A percentile compares a stretch with the other conserved stretches of the same genome.
These are phyloP conservation scores for Meloidogyne hapla DNA, from an alignment of 1,140 invertebrate genomes.

Conservation along the genomic window DNA sequence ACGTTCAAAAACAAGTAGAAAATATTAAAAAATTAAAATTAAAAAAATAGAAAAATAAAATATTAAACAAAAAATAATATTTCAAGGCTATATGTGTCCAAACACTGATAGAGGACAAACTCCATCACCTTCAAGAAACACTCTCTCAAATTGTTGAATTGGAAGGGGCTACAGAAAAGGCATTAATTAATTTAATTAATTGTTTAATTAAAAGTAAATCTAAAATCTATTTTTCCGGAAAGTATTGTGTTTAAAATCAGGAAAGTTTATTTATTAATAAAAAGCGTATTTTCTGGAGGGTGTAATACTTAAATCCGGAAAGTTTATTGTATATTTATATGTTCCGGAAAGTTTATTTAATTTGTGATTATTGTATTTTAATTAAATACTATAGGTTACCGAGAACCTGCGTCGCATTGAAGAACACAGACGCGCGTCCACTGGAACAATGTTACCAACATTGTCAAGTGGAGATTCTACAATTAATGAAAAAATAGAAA, in stretches of 20 bases:
- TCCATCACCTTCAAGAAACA: slow-evolving; percentile 75
- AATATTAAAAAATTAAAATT: neutral
- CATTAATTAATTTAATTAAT: too few relatives aligned
- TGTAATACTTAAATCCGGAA: too few relatives aligned
- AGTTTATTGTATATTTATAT: neutral
- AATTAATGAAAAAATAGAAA: neutral
- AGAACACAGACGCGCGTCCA: slow-evolving; percentile 43
- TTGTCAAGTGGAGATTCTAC: neutral
- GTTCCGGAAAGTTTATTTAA: neutral
- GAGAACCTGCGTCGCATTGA: slow-evolving; percentile 51
- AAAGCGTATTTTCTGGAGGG: too few relatives aligned
- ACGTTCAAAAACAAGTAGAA: slow-evolving; percentile 40
- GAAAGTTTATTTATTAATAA: too few relatives aligned
- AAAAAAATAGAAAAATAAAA: neutral
- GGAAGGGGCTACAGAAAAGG: slow-evolving; percentile 69
- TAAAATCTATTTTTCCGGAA: neutral
- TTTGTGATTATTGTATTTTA: neutral
- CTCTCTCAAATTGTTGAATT: slow-evolving; percentile 83
- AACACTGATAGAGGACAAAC: slow-evolving; percentile 78
- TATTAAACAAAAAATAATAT: neutral
- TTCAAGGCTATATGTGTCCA: slow-evolving; percentile 72
- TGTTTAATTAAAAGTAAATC: too few relatives aligned
- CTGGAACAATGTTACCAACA: slow-evolving; percentile 6
- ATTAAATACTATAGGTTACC: slow-evolving; percentile 31
- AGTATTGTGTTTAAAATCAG: neutral